phyloP scores from a whole-genome alignment of 2,888 invertebrate species.

The Tortricodes alternella region DNA sequence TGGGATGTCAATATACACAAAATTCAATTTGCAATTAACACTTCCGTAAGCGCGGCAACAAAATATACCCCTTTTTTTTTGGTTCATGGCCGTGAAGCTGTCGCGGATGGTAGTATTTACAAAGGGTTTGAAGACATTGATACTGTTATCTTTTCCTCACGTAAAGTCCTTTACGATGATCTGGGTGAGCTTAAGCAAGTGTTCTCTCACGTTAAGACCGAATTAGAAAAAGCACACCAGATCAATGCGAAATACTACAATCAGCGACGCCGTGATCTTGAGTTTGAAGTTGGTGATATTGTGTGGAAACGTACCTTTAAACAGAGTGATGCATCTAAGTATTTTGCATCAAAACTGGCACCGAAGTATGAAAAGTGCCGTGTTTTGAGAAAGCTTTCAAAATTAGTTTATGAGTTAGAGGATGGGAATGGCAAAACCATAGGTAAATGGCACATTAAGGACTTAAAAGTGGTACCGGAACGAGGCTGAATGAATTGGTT shows the following conservation, averaged over 20 bases:
- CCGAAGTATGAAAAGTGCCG: neutral
- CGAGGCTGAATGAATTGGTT: constrained; percentile 6
- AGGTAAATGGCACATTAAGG: neutral
- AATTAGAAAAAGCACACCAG: neutral
- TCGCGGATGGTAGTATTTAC: neutral
- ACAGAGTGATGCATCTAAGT: neutral
- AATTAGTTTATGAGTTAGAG: neutral
- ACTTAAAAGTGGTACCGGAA: neutral
- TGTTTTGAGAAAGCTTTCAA: neutral
- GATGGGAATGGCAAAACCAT: neutral
- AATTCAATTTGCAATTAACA: no score
- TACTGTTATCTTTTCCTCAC: neutral
- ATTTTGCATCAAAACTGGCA: neutral
- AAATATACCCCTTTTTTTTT: neutral
- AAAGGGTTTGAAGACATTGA: neutral
- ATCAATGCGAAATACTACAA: neutral
- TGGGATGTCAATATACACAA: neutral
- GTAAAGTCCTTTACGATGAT: neutral
- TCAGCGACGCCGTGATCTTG: neutral
- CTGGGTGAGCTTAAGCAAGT: neutral
- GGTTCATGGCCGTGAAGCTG: neutral
- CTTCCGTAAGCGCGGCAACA: neutral
- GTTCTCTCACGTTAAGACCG: neutral
- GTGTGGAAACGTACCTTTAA: neutral
- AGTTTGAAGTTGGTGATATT: neutral